These are phyloP conservation scores for Eugnorisma glareosa DNA, from an alignment of 2,888 invertebrate species.

Conservation along the genomic window DNA sequence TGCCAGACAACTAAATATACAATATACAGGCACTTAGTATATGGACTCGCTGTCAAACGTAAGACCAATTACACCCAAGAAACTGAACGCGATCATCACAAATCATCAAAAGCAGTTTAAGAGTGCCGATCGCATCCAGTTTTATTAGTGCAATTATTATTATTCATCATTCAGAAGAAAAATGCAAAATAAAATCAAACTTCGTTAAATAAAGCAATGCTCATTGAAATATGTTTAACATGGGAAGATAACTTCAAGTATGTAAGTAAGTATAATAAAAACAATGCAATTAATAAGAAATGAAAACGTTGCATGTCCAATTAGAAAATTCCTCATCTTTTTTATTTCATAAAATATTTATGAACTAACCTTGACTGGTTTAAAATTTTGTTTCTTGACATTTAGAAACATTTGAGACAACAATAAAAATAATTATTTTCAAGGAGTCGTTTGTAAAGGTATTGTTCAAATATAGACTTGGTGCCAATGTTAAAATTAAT, in stretches of 20 bases:
- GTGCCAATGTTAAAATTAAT: conserved; percentile 12
- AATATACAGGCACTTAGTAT: background rate
- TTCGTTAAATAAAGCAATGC: background rate
- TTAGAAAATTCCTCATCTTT: conserved; percentile 59
- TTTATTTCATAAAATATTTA: conserved; percentile 45
- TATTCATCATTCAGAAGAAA: background rate
- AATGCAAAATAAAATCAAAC: background rate
- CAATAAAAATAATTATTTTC: conserved; percentile 40
- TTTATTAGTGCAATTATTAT: background rate
- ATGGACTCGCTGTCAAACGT: background rate
- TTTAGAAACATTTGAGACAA: conserved; percentile 46
- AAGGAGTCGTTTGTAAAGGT: conserved; percentile 29
- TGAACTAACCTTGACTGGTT: conserved; percentile 57
- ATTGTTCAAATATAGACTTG: conserved; percentile 35
- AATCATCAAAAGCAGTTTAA: background rate
- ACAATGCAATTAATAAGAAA: conserved; percentile 53
- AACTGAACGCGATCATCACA: background rate
- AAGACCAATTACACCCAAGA: background rate
- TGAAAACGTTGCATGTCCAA: conserved; percentile 49
- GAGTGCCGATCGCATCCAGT: background rate
- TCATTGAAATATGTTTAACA: conserved; percentile 8
- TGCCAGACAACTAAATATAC: too few species aligned
- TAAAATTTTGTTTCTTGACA: conserved; percentile 34
- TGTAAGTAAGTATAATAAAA: conserved; percentile 23
- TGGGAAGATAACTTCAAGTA: background rate